These are phyloP conservation scores for Catharus fuscescens DNA, from an alignment of 2,113 vertebrate genomes.

Conservation along the genomic window DNA sequence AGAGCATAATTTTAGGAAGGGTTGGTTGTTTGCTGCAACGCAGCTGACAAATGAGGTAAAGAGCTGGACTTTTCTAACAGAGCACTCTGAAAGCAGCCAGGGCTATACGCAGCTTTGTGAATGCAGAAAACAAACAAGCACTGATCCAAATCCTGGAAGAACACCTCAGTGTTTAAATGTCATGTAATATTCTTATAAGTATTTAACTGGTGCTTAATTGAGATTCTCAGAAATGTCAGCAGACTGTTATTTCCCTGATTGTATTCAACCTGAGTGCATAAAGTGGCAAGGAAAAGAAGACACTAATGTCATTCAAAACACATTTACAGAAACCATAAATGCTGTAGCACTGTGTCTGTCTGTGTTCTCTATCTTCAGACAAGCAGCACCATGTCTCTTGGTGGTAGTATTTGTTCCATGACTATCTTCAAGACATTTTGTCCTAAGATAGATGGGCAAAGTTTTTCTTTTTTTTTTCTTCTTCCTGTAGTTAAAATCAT, in stretches of 20 bases:
- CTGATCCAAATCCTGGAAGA: constrained; percentile 7
- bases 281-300: neutral
- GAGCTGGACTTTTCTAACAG: neutral
- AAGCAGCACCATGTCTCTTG: neutral
- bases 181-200: neutral
- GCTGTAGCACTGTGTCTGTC: neutral
- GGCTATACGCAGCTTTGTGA: neutral
- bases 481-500: neutral
- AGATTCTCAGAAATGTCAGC: constrained; percentile 7
- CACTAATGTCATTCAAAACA: neutral
- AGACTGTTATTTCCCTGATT: neutral
- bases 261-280: neutral
- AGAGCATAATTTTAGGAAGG: neutral
- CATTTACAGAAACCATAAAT: neutral
- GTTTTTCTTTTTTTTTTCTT: rapidly evolving
- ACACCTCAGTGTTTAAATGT: neutral
- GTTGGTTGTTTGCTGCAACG: neutral
- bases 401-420: neutral
- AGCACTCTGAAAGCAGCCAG: neutral
- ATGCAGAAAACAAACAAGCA: neutral
- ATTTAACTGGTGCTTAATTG: neutral
- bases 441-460: neutral
- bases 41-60: neutral
- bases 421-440: neutral
- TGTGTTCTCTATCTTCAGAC: neutral